Percentiles rank a stretch among this genome's conserved stretches.
Evolutionary conservation across 2,888 invertebrate species (phyloP).

Genomic region (Volucella inflata): DNA sequence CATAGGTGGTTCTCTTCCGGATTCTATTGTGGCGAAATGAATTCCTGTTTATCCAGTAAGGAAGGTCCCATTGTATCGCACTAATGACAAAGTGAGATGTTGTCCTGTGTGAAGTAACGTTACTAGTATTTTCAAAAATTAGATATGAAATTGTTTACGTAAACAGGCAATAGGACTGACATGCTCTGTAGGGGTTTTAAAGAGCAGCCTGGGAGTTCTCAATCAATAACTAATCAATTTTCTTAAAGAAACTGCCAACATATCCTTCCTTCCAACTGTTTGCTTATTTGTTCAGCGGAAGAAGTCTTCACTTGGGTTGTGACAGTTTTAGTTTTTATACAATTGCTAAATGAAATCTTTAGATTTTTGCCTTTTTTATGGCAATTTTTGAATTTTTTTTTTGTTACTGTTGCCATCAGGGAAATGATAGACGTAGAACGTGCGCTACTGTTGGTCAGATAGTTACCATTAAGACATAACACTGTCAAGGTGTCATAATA

Average conservation of each 20-base stretch:
- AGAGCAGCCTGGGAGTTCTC: slow-evolving; percentile 67
- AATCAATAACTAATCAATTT: slow-evolving; percentile 76
- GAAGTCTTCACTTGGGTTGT: slow-evolving; percentile 72
- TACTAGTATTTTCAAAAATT: slow-evolving; percentile 30
- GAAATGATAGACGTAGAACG: slow-evolving; percentile 28
- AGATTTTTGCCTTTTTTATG: slow-evolving; percentile 32
- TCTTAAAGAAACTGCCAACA: slow-evolving; percentile 46
- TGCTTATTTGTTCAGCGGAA: slow-evolving; percentile 62
- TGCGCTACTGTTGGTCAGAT: slow-evolving; percentile 66
- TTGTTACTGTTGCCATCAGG: neutral
- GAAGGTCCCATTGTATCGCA: slow-evolving; percentile 47
- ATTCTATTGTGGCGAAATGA: slow-evolving; percentile 70
- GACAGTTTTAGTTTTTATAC: slow-evolving; percentile 62
- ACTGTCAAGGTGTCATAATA: slow-evolving; percentile 31
- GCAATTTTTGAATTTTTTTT: slow-evolving; percentile 21
- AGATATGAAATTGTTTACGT: slow-evolving; percentile 72
- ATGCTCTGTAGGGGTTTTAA: slow-evolving; percentile 32
- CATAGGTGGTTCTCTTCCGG: slow-evolving; percentile 76
- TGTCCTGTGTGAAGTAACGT: slow-evolving; percentile 69
- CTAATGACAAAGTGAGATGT: slow-evolving; percentile 65
- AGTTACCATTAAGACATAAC: slow-evolving; percentile 21
- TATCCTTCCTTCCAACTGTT: slow-evolving; percentile 46
- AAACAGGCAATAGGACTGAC: slow-evolving; percentile 66
- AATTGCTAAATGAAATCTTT: slow-evolving; percentile 45
- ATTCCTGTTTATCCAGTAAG: slow-evolving; percentile 50